Evolutionary conservation across 1,140 invertebrate species (phyloP).

Genomic region (Sycobia sp.): DNA sequence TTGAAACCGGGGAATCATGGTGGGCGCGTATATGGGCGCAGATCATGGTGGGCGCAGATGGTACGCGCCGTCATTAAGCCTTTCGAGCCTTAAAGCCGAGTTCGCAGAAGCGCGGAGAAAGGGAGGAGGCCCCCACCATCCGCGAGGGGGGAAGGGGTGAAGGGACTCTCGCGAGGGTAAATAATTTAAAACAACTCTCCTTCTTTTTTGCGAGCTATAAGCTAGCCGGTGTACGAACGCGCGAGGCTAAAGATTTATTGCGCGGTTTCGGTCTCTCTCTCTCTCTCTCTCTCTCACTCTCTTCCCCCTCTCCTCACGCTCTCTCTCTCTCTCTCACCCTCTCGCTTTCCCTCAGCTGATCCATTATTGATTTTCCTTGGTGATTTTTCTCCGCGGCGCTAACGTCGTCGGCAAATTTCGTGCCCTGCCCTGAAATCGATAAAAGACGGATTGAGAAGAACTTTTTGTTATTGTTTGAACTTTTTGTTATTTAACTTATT

Average conservation of each 20-base stretch:
- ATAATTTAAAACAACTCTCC: conserved; percentile 33
- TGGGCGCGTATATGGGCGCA: conserved; percentile 40
- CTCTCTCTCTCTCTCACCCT: too few relatives aligned
- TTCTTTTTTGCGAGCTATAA: conserved; percentile 15
- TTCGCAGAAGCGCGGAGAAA: conserved; percentile 8
- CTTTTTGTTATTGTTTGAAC: too few relatives aligned
- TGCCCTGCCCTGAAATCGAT: too few relatives aligned
- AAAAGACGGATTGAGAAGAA: too few relatives aligned
- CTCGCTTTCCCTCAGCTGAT: conserved; percentile 14
- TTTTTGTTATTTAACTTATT: too few relatives aligned
- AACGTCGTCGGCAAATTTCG: too few relatives aligned
- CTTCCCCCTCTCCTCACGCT: too few relatives aligned
- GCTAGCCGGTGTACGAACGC: neutral
- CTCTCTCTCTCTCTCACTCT: too few relatives aligned
- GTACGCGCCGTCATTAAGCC: conserved; percentile 38
- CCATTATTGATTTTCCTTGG: conserved; percentile 31
- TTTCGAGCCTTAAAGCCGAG: conserved; percentile 32
- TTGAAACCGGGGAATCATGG: conserved; percentile 47
- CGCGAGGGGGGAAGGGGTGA: neutral
- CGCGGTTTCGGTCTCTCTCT: too few relatives aligned
- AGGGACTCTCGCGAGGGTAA: conserved; percentile 7
- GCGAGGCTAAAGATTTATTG: conserved; percentile 32
- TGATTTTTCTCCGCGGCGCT: neutral
- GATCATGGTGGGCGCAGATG: conserved; percentile 49
- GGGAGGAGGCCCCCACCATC: neutral